Evolutionary conservation across 1,140 invertebrate species (phyloP), one percentile per base, ranked within the genome.

Genomic region (Portunus trituberculatus): DNA sequence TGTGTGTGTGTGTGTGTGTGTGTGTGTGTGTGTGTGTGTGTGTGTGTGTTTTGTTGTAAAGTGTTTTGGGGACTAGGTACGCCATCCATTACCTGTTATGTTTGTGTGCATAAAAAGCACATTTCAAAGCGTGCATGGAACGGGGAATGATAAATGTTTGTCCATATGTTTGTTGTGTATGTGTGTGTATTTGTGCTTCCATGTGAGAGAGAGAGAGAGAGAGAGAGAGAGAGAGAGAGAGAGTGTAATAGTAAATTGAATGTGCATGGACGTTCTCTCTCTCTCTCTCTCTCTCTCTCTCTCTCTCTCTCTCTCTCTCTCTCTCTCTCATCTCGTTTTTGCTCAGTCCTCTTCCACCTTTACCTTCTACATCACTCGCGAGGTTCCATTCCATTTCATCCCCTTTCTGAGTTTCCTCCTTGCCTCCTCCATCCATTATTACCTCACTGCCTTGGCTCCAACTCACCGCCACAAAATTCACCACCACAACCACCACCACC

Each of bases 1-100:
- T 89, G 46, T 48, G 88, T 46, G 88, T 90, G 88, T 89, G 87
- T 89, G 87, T 20, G 87, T 88, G 86, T 45, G 87, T 89, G 87
- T 89, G 87, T 46, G 88, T 90, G 87, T 32, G 86, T 46, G 39
- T 39, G 86, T 46, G 86, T 87, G 87, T 89, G 2, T 89, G 16
- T 89, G 59, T 76, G 59, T 52, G 48, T 52, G 48, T 59, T 59
- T 14, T 59, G 52, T 12, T 12, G 16, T 20, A 59, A 59, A 20
- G 52, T 59, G 16, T 20, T 59, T 39, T 39, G 39, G 52, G 3
- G 10, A n/a, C 32, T 20, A 52, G 10, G 0, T n/a, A 2, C 12
- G 20, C 67, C 67, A 76, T 76, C 67, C 67, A 76, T 76, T 76
- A 76, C 67, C 67, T 76, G 67, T 76, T 76, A 76, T 76, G 67